Evolutionary conservation across 1,140 invertebrate genomes (phyloP), one percentile per base, ranked within the genome.

Genomic region (Oedothorax gibbosus): DNA sequence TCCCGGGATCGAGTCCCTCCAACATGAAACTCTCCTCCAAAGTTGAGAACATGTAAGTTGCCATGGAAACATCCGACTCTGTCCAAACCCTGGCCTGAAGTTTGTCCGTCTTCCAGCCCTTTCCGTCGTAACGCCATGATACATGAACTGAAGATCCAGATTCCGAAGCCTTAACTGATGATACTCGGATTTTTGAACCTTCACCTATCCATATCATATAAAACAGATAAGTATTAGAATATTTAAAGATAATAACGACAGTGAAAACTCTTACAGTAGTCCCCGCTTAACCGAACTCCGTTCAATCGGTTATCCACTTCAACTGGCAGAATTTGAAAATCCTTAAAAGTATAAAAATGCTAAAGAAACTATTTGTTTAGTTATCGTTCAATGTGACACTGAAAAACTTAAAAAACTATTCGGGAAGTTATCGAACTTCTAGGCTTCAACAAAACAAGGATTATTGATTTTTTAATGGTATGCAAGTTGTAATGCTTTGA

Each of bases 41-140:
- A 0, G 85, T 81, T 0, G 77, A 80, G 20, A 66, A 77, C 8
- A 21, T 53, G 0, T 65, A 18, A 7, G 18, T 57, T n/a, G 60
- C 71, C 0, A 50, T n/a, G 35, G 6, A 18, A 4, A 56, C n/a
- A 10, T 76, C 20, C 12, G 21, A 11, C 8, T 71, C 73, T 0
- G 51, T 56, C 85, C 78, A 81, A 14, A 81, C 9, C 15, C 81
- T 73, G 0, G 35, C 78, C 18, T 80, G 77, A 3, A 86, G 62
- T n/a, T 73, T 50, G 21, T 75, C 75, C 0, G 85, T 86, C 20
- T 80, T 86, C 85, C 85, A 86, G 5, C 85, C 85, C 7, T 10
- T 53, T 0, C 85, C 85, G 50, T 75, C 69, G 53, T 86, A 86
- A 0, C 35, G 7, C 77, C 85, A 86, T 3, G 10, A 15, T 6